Evolutionary conservation across 2,888 invertebrate species (phyloP).

Genomic region (Orchestes rusci): DNA sequence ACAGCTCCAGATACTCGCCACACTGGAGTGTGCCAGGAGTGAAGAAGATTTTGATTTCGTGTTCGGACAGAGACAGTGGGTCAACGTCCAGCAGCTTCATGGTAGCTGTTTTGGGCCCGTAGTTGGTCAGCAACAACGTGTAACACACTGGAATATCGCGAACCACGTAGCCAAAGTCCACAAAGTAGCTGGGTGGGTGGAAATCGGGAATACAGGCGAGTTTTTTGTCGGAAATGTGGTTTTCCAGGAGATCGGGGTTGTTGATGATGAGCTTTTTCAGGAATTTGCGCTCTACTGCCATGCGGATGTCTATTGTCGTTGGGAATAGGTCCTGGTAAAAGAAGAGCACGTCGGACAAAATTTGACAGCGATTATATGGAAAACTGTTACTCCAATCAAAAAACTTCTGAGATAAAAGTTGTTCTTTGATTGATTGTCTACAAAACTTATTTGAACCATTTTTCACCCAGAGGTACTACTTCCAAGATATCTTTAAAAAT

Average conservation of each 20-base stretch:
- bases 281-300: slow-evolving; percentile 53
- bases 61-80: slow-evolving; percentile 26
- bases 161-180: slow-evolving; percentile 53
- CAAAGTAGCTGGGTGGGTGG: slow-evolving; percentile 46
- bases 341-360: no score
- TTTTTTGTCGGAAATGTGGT: slow-evolving; percentile 31
- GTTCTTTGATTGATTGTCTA: no score
- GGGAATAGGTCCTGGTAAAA: slow-evolving; percentile 38
- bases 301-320: slow-evolving; percentile 52
- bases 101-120: slow-evolving; percentile 48
- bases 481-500: no score
- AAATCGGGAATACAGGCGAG: slow-evolving; percentile 47
- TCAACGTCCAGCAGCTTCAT: slow-evolving; percentile 40
- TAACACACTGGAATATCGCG: slow-evolving; percentile 45
- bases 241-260: slow-evolving; percentile 42
- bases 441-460: no score
- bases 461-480: no score
- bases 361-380: no score
- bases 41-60: slow-evolving; percentile 38
- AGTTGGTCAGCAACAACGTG: slow-evolving; percentile 48
- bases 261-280: slow-evolving; percentile 45
- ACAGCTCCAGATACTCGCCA: slow-evolving; percentile 47
- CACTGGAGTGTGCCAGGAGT: slow-evolving; percentile 43
- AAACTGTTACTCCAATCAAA: no score
- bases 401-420: no score